These are phyloP conservation scores for Brachionus angularis DNA, from an alignment of 1,140 invertebrate genomes.

Conservation along the genomic window DNA sequence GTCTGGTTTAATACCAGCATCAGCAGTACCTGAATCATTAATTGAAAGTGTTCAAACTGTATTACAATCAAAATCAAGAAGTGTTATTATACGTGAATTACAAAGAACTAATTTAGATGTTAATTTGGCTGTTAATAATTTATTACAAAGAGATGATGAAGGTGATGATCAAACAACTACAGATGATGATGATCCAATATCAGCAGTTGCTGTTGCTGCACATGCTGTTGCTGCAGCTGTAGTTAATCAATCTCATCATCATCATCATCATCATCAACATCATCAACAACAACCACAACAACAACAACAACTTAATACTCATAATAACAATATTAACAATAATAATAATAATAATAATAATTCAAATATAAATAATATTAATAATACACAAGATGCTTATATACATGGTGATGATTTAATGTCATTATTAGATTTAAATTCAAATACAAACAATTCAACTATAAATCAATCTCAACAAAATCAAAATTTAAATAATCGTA, in stretches of 20 bases:
- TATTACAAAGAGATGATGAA: slow-evolving; percentile 94
- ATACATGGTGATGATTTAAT: slow-evolving; percentile 78
- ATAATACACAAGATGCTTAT: slow-evolving; percentile 9
- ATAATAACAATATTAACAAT: no score
- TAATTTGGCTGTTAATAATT: slow-evolving; percentile 96
- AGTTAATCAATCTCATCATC: no score
- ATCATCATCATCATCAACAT: no score
- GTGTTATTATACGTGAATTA: slow-evolving; percentile 93
- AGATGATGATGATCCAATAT: slow-evolving; percentile 58
- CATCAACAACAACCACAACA: no score
- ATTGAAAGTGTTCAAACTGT: slow-evolving; percentile 66
- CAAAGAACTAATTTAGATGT: slow-evolving; percentile 89
- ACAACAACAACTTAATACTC: no score
- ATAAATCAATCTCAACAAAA: no score
- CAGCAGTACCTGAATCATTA: slow-evolving; percentile 92
- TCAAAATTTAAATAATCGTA: no score
- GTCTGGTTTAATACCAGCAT: slow-evolving; percentile 84
- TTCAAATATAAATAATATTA: no score
- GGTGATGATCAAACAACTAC: slow-evolving; percentile 88
- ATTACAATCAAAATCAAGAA: slow-evolving; percentile 92
- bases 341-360: no score
- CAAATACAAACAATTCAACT: slow-evolving; percentile 78
- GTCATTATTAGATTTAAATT: slow-evolving; percentile 78
- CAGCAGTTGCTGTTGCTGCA: slow-evolving; percentile 8
- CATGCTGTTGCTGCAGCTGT: not conserved